These are phyloP conservation scores for Numenius arquata DNA, from an alignment of 2,113 vertebrate genomes.

Conservation along the genomic window DNA sequence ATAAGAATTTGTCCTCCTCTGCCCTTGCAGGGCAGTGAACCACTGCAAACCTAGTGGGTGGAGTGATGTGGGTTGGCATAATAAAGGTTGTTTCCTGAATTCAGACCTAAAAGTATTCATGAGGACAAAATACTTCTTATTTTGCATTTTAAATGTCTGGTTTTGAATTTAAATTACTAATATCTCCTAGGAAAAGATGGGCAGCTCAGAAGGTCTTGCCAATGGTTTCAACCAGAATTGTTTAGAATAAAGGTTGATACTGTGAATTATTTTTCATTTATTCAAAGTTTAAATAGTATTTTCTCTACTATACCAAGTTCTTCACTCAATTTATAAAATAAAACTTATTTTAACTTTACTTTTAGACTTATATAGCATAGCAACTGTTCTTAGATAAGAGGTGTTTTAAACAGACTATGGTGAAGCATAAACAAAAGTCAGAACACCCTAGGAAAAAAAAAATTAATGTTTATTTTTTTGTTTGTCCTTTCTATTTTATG, in stretches of 20 bases:
- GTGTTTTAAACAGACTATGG: neutral
- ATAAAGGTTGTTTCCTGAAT: neutral
- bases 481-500: constrained; percentile 20
- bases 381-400: neutral
- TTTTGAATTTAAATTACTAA: neutral
- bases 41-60: neutral
- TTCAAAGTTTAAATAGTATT: neutral
- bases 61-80: neutral
- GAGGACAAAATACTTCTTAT: neutral
- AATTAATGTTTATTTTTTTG: constrained; percentile 27
- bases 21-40: neutral
- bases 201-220: neutral
- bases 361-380: neutral
- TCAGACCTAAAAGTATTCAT: neutral
- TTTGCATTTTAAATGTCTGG: neutral
- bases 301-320: neutral
- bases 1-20: neutral
- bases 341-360: neutral
- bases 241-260: neutral
- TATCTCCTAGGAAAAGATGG: neutral
- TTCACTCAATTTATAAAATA: neutral
- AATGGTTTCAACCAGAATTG: neutral
- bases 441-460: neutral
- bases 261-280: neutral
- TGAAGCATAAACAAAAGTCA: neutral